Base-by-base conservation (phyloP, 2,888 invertebrate genomes). In the Mythimna impura region DNA sequence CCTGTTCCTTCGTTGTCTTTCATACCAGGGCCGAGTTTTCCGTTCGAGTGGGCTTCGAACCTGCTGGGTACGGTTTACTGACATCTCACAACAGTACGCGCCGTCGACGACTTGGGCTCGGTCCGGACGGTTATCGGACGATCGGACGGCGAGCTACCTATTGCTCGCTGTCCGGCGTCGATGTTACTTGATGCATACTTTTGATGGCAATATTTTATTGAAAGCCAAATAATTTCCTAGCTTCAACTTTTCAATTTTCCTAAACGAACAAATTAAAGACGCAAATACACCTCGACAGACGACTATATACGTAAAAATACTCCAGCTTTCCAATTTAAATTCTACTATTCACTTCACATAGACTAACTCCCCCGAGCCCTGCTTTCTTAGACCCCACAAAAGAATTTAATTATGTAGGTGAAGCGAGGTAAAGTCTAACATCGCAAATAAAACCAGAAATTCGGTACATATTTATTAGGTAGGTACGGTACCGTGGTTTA, bases 391-490 rank as follows among this genome's bases (percentile, higher is more conserved):
- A 71, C 62, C 65, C 77, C 80, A 82, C 83, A 82, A 86, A 85
- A 86, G 80, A 86, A 85, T 85, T 85, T 85, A 85, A 85, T 86
- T 85, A 85, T 85, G 74, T 86, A 85, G 71, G 87, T 78, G 73
- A 74, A 77, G 65, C 55, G 63, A 76, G 76, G 76, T 84, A 77
- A 71, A 72, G 63, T 77, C 71, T 79, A 66, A 84, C 71, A 78
- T 69, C 40, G 83, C 60, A 78, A 82, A 85, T 86, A 86, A 86
- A 86, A 80, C 72, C 73, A 71, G 73, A 85, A 86, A 71, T 82
- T 82, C 71, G 62, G 83, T 85, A 80, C 82, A 77, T 80, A 85
- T 85, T 85, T 82, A 80, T 67, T 68, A 76, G 71, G 61, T 71
- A 78, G 69, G 69, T 66, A 71, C 34, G 65, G 67, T 71, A 34